Evolutionary conservation across 1,140 invertebrate species (phyloP), one percentile per base, ranked within the genome.

Genomic region (Dolichoris vasculosae): DNA sequence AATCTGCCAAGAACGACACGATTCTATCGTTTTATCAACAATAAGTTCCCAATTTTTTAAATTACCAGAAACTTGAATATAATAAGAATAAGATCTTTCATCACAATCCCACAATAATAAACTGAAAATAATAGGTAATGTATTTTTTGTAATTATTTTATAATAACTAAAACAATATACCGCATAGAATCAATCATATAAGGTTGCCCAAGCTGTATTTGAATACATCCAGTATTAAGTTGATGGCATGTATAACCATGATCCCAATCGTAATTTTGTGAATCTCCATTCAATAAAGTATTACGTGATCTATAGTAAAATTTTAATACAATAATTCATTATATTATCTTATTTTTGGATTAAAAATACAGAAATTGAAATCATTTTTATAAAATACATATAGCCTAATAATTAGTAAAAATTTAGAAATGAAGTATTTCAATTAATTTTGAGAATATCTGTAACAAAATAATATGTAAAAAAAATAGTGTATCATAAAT

Each of bases 211-310:
- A 99, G 95, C 94, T 99, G 98, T 83, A 99, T 96, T 86, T 98
- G 95, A 90, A 99, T 99, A 86, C 96, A 95, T 48, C 99, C 98
- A 89, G 97, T 98, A 87, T 98, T 98, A 63, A 99, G 94, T 94
- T 99, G 99, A 95, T 99, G 99, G 93, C 98, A 99, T 3, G 98
- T 99, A 93, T 99, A 99, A 75, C 99, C 98, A 86, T 96, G 97
- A 92, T 99, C 98, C 98, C 98, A 99, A 94, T 99, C 98, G 93
- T 99, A 99, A 91, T 97, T 96, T 87, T 96, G 95, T 46, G 95
- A 97, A 90, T 99, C 97, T 6, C 98, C 98, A 95, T 99, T 99
- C 82, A 99, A 95, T 15, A 99, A 94, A n/a, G 98, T 97, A 94
- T 99, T 99, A 78, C 98, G 94, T 76, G 96, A 97, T 76, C 98